phyloP scores from a whole-genome alignment of 2,797 vertebrate genomes.

The Rhabdophis nuchalis region DNA sequence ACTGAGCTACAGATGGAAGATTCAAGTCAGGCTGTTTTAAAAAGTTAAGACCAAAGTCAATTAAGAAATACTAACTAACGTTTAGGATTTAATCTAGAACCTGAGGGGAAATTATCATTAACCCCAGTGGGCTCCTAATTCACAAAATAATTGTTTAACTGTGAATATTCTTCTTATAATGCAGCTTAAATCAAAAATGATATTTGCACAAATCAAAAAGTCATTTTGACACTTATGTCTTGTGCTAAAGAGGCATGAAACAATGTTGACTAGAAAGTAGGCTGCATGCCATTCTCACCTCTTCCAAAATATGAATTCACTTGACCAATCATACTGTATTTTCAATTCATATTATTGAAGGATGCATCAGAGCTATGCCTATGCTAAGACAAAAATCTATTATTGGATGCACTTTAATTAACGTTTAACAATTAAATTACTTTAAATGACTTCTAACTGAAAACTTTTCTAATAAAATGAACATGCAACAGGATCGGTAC shows the following conservation, averaged over 20 bases:
- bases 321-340: constrained; percentile 4
- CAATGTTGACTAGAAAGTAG: not conserved
- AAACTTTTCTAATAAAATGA: constrained; percentile 22
- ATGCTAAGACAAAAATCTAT: constrained; percentile 10
- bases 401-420: constrained; percentile 13
- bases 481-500: not conserved
- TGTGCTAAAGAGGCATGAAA: not conserved
- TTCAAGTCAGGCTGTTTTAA: constrained; percentile 67
- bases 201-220: constrained; percentile 5
- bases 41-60: constrained; percentile 69
- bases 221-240: constrained; percentile 34
- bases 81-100: constrained; percentile 72
- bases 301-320: not conserved
- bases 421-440: constrained; percentile 23
- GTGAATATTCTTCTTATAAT: constrained; percentile 52
- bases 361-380: not conserved
- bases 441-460: constrained; percentile 27
- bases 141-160: constrained; percentile 55
- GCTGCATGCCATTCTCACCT: not conserved
- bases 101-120: constrained; percentile 69
- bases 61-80: constrained; percentile 70
- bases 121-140: constrained; percentile 66
- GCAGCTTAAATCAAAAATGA: not conserved
- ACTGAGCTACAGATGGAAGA: not conserved
- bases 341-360: constrained; percentile 6